Percentiles rank a stretch among this genome's conserved stretches.
phyloP scores from a whole-genome alignment of 2,888 invertebrate species.

The Limnephilus marmoratus region DNA sequence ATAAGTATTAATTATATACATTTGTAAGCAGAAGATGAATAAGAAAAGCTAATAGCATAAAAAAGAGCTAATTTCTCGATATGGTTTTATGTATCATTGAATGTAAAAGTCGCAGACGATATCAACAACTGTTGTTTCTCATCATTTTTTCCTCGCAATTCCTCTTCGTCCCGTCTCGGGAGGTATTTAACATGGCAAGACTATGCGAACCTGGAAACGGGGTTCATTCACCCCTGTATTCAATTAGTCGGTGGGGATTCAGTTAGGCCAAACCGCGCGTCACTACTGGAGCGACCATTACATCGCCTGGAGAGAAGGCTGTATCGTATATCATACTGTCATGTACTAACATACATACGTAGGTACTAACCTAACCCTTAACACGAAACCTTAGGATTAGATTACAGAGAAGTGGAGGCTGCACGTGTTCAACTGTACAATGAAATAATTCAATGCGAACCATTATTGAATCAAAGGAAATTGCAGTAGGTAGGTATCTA shows the following conservation, averaged over 20 bases:
- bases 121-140: constrained; percentile 5
- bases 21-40: not conserved
- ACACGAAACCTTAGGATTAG: not conserved
- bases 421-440: not conserved
- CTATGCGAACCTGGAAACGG: constrained; percentile 19
- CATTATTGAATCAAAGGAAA: not conserved
- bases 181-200: constrained; percentile 23
- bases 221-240: constrained; percentile 7
- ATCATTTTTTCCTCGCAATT: constrained; percentile 3
- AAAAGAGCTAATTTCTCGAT: not conserved
- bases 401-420: not conserved
- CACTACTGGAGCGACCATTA: constrained; percentile 2
- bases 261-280: not conserved
- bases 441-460: not conserved
- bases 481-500: too few species aligned
- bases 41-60: not conserved
- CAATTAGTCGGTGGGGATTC: not conserved
- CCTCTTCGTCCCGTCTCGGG: constrained; percentile 23
- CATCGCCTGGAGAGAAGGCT: not conserved
- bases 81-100: not conserved
- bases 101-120: not conserved
- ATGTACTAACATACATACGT: not conserved
- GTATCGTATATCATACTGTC: not conserved
- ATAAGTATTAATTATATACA: not conserved
- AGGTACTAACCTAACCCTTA: not conserved